phyloP scores from a whole-genome alignment of 2,113 vertebrate species.

The Sapayoa aenigma region DNA sequence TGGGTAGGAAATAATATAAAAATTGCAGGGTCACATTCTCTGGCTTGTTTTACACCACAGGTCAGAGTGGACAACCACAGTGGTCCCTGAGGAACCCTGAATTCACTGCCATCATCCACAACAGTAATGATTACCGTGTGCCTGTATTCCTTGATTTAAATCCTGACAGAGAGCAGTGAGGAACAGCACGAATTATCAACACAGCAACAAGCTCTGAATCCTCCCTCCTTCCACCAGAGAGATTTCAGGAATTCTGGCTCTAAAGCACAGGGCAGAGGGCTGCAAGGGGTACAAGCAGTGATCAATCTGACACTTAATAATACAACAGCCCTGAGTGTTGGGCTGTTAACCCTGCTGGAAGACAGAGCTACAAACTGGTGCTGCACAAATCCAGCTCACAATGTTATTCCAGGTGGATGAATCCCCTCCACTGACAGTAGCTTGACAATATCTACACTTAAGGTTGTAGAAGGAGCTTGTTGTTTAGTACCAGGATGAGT shows the following conservation, averaged over 20 bases:
- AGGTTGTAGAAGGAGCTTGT: not conserved
- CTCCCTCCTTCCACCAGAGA: not conserved
- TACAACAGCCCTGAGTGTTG: not conserved
- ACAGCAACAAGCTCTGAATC: not conserved
- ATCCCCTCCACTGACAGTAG: not conserved
- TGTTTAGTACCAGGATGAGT: not conserved
- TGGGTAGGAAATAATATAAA: not conserved
- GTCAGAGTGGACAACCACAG: not conserved
- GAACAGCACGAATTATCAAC: not conserved
- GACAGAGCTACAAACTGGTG: not conserved
- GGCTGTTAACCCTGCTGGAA: not conserved
- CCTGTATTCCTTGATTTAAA: not conserved
- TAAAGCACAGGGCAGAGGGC: not conserved
- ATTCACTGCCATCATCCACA: not conserved
- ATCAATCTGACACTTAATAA: not conserved
- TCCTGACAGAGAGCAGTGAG: not conserved
- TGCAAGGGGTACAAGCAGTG: not conserved
- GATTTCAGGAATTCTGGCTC: not conserved
- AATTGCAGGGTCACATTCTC: conserved; percentile 24
- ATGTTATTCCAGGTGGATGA: not conserved
- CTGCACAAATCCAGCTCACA: not conserved
- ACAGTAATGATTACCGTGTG: not conserved
- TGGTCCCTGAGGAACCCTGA: not conserved
- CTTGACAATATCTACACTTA: not conserved
- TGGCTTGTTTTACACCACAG: not conserved